These are phyloP conservation scores for Mystacides longicornis DNA, from an alignment of 2,888 invertebrate species.

Conservation along the genomic window DNA sequence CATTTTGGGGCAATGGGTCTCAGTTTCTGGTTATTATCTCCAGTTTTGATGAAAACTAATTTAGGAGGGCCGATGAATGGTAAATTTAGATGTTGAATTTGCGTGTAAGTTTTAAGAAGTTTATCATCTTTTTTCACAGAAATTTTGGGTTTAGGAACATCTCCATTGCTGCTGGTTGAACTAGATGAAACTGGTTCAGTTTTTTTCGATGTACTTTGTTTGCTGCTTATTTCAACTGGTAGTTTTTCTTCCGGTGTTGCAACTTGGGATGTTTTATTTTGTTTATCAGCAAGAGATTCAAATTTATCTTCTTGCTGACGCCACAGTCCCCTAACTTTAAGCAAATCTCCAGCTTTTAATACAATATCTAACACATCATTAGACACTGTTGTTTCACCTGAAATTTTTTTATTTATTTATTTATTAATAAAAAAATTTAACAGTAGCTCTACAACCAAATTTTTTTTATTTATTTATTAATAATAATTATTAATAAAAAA, in stretches of 20 bases:
- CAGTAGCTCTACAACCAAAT: too few species aligned
- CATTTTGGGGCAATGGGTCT: constrained; percentile 39
- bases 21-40: constrained; percentile 39
- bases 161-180: constrained; percentile 40
- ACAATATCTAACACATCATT: constrained; percentile 78
- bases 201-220: constrained; percentile 30
- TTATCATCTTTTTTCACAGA: constrained; percentile 47
- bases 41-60: constrained; percentile 45
- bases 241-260: neutral
- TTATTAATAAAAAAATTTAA: too few species aligned
- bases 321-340: constrained; percentile 76
- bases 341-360: constrained; percentile 70
- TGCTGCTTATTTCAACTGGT: constrained; percentile 27
- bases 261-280: neutral
- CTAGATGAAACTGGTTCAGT: constrained; percentile 30
- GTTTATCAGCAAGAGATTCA: constrained; percentile 35
- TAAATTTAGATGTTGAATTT: constrained; percentile 32
- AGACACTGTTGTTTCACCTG: constrained; percentile 74
- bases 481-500: too few species aligned
- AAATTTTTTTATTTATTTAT: too few species aligned
- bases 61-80: constrained; percentile 46
- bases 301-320: constrained; percentile 54
- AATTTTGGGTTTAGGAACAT: constrained; percentile 34
- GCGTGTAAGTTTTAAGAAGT: constrained; percentile 39
- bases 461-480: too few species aligned